Percentiles rank a stretch among this genome's conserved stretches.
phyloP scores from a whole-genome alignment of 2,797 vertebrate species.

The Anolis apletophallus region DNA sequence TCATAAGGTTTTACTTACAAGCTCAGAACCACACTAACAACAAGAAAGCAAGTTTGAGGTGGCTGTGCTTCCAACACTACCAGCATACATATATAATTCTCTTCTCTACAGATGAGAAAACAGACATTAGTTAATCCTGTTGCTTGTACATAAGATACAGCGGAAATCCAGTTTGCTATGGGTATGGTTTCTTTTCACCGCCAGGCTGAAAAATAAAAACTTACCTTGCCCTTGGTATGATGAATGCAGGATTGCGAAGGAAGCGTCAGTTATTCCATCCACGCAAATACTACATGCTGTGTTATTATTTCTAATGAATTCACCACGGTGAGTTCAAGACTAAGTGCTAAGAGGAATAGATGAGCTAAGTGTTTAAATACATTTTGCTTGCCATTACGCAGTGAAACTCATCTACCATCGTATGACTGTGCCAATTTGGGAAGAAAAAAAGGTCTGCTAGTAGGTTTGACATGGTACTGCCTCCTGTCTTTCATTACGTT shows the following conservation, averaged over 20 bases:
- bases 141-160: neutral
- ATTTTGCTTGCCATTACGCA: neutral
- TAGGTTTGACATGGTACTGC: neutral
- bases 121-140: neutral
- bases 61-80: too few species aligned
- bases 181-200: neutral
- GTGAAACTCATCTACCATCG: neutral
- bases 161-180: neutral
- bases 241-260: neutral
- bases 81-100: neutral
- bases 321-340: neutral
- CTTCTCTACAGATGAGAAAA: neutral
- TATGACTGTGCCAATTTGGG: neutral
- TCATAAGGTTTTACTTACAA: too few species aligned
- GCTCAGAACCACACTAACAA: neutral
- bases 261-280: neutral
- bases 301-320: neutral
- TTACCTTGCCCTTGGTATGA: neutral
- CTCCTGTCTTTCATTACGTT: neutral
- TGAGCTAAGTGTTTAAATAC: neutral
- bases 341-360: neutral
- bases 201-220: too few species aligned
- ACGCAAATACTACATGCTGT: neutral
- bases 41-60: neutral
- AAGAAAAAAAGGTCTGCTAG: neutral